Conservation (phyloP, 2,888 invertebrate species). For the Dastarcus helophoroides region DNA sequence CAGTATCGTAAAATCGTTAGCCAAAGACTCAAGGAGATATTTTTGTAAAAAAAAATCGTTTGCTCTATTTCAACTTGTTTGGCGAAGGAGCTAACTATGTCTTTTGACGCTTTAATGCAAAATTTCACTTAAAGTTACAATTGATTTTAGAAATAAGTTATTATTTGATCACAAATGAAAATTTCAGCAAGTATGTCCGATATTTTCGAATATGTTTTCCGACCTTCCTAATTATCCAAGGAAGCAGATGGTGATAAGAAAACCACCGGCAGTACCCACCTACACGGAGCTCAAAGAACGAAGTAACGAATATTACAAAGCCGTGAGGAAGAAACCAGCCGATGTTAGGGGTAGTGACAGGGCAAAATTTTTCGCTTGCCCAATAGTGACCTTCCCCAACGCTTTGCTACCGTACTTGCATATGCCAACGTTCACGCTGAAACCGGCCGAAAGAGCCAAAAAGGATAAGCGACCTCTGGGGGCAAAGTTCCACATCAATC, state of each 20-base stretch:
- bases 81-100: no score
- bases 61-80: no score
- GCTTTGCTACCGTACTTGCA: conserved; percentile 18
- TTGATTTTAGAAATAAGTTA: no score
- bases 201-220: conserved; percentile 50
- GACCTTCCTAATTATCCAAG: conserved; percentile 41
- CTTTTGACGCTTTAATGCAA: no score
- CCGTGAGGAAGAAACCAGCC: conserved; percentile 11
- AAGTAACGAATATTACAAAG: conserved; percentile 27
- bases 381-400: conserved; percentile 18
- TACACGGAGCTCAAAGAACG: conserved; percentile 27
- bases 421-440: conserved; percentile 20
- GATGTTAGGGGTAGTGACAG: conserved; percentile 25
- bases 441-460: conserved; percentile 11
- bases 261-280: conserved; percentile 17
- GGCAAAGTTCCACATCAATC: conserved; percentile 30
- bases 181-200: conserved; percentile 43
- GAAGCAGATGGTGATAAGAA: conserved; percentile 37
- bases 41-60: no score
- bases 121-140: no score
- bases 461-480: conserved; percentile 1
- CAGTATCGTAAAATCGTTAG: no score
- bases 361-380: conserved; percentile 21
- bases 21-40: no score
- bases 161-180: no score